Evolutionary conservation across 2,888 invertebrate species (phyloP).

Genomic region (Drosophila imparisetae): DNA sequence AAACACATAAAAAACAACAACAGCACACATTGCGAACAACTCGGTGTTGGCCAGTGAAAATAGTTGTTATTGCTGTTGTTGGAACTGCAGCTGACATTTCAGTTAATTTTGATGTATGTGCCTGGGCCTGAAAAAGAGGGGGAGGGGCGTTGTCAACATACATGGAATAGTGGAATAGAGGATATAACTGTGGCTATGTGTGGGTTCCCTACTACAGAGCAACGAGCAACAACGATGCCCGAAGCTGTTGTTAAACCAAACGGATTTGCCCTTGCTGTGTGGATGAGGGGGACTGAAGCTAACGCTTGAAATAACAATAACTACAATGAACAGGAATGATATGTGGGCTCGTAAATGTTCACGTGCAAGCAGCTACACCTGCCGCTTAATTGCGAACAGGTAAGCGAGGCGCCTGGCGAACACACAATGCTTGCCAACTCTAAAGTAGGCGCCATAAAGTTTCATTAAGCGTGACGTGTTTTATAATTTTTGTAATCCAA

Average conservation of each 20-base stretch:
- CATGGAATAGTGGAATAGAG: conserved; percentile 2
- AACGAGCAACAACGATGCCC: conserved; percentile 12
- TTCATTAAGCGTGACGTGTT: conserved; percentile 80
- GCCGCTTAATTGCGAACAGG: conserved; percentile 68
- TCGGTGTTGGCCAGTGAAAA: conserved; percentile 50
- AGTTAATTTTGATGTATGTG: conserved; percentile 77
- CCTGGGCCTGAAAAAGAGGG: conserved; percentile 23
- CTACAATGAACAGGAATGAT: conserved; percentile 60
- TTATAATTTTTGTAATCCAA: conserved; percentile 56
- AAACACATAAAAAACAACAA: conserved; percentile 71
- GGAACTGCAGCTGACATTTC: conserved; percentile 77
- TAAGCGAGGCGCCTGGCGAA: conserved; percentile 17
- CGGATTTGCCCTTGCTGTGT: conserved; percentile 60
- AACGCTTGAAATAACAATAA: conserved; percentile 70
- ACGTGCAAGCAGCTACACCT: conserved; percentile 58
- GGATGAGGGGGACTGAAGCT: conserved; percentile 5
- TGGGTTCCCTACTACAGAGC: conserved; percentile 13
- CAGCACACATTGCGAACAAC: conserved; percentile 28
- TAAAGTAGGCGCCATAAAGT: conserved; percentile 73
- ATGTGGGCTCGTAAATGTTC: conserved; percentile 64
- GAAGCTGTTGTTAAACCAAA: conserved; percentile 57
- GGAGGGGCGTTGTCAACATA: conserved; percentile 36
- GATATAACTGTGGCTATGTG: conserved; percentile 17
- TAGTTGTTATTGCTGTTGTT: conserved; percentile 56
- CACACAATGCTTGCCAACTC: conserved; percentile 6